Base-by-base conservation (phyloP, 1,140 invertebrate genomes). In the Leptonema lineaticorne region DNA sequence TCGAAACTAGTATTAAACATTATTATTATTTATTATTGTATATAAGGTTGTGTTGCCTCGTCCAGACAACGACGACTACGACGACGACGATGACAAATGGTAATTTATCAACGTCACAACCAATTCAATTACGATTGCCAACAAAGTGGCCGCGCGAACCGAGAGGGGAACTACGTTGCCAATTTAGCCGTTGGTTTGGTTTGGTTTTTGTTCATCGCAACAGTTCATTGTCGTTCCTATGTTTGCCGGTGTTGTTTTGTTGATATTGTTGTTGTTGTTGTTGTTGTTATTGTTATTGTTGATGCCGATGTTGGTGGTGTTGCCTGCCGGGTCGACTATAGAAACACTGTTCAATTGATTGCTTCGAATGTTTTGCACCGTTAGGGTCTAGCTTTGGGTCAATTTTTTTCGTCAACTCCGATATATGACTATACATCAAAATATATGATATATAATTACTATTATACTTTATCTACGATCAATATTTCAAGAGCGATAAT, bases 51-150 rank as follows among this genome's bases (percentile, higher is more conserved):
- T 41, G 37, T 41, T 41, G 37, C 37, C 37, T 41, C 37, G 37
- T 9, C 46, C 46, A 26, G 50, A 7, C 37, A 16, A 18, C 20
- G 22, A n/a, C n/a, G n/a, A n/a, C n/a, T n/a, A n/a, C n/a, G n/a
- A 67, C 30, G 28, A 62, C 65, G 59, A 72, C 67, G 70, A 72
- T 72, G 70, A 72, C 70, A 72, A 72, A 72, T 72, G 70, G 70
- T 72, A 72, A 72, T 72, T 72, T 72, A 72, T 72, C 70, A 72
- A 69, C 45, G 70, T 72, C 70, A 69, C 63, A 66, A 72, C 67
- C 70, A 72, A 72, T 72, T 72, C 70, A 72, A 72, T 72, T 72
- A 72, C 70, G 64, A 72, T 72, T 72, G n/a, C 67, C 63, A 67
- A 72, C 70, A 72, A 72, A 72, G 70, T 72, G 70, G 46, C 58